Evolutionary conservation across 1,140 invertebrate species (phyloP).

Genomic region (Aphelenchoides besseyi): DNA sequence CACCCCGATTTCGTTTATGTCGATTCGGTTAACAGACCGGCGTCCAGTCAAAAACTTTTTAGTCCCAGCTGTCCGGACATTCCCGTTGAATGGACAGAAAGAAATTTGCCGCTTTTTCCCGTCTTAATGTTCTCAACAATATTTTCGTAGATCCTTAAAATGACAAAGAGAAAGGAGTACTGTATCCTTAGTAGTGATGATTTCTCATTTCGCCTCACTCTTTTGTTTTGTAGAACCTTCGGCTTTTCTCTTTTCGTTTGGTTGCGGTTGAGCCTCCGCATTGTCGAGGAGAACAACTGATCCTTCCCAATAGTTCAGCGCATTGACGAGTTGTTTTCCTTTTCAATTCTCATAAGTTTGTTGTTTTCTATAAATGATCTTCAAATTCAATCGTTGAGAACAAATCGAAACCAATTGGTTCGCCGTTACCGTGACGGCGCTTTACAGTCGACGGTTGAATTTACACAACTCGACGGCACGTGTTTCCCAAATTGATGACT

Average conservation of each 20-base stretch:
- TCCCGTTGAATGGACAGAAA: constrained; percentile 5
- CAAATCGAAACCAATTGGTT: too few relatives aligned
- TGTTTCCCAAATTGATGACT: too few relatives aligned
- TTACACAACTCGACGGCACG: too few relatives aligned
- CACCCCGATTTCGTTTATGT: too few relatives aligned
- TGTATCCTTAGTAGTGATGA: not conserved
- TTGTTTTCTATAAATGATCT: not conserved
- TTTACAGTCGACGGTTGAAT: too few relatives aligned
- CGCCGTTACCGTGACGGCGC: too few relatives aligned
- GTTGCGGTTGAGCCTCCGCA: too few relatives aligned
- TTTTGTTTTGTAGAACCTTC: not conserved
- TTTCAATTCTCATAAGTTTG: not conserved
- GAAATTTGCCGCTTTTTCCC: not conserved
- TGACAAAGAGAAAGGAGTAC: not conserved
- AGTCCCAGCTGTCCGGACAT: too few relatives aligned
- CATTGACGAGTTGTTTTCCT: constrained; percentile 3
- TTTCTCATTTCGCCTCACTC: not conserved
- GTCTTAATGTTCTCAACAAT: not conserved
- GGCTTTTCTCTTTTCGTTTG: not conserved
- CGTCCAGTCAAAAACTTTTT: too few relatives aligned
- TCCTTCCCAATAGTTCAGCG: not conserved
- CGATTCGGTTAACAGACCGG: too few relatives aligned
- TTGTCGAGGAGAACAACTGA: too few relatives aligned
- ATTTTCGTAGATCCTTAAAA: not conserved
- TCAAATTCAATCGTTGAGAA: too few relatives aligned